These are phyloP conservation scores for Aleiodes sp. DNA, from an alignment of 1,140 invertebrate species.

Conservation along the genomic window DNA sequence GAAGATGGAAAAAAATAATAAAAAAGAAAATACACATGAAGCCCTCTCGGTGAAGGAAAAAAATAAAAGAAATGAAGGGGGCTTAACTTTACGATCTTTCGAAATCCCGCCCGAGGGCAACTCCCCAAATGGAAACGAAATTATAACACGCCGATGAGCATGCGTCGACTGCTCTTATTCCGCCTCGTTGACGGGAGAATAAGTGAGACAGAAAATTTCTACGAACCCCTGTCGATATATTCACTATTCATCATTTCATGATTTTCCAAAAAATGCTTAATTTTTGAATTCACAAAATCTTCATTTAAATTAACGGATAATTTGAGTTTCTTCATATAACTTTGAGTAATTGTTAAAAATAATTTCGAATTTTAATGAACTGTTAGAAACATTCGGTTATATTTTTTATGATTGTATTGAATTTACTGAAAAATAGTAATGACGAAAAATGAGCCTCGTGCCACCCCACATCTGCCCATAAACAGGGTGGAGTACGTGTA, in stretches of 20 bases:
- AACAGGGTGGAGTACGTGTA: neutral
- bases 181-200: conserved; percentile 53
- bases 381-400: no score
- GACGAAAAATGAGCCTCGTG: neutral
- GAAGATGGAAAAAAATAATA: neutral
- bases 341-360: no score
- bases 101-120: conserved; percentile 55
- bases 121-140: conserved; percentile 62
- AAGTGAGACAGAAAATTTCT: conserved; percentile 28
- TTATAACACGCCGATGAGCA: conserved; percentile 66
- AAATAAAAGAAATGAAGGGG: conserved; percentile 42
- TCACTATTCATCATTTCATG: neutral
- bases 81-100: conserved; percentile 64
- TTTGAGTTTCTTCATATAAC: no score
- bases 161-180: conserved; percentile 67
- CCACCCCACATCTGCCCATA: neutral
- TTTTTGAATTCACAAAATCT: no score
- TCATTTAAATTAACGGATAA: no score
- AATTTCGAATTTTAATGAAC: no score
- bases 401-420: neutral
- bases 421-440: neutral
- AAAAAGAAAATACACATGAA: neutral
- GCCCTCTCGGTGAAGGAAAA: neutral
- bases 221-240: conserved; percentile 9
- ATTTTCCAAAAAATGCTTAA: neutral